Base-by-base conservation (phyloP, 2,113 vertebrate genomes). In the Anas platyrhynchos region DNA sequence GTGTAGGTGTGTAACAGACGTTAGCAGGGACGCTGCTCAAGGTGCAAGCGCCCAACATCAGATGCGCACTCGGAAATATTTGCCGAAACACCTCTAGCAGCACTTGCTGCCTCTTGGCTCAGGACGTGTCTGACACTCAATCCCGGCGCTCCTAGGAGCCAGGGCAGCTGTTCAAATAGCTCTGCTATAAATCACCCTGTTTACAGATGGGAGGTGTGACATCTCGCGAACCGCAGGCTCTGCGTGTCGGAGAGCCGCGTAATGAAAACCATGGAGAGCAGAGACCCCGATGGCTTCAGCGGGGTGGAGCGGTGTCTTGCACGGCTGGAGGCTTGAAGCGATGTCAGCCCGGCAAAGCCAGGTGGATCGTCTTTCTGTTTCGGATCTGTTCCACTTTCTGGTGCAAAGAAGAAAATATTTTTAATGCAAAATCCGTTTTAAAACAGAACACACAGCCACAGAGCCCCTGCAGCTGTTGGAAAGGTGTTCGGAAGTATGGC, bases 401-500 rank as follows among this genome's bases (percentile, higher is more conserved):
- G 52, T 88, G 73, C 66, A 91, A 82, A 89, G 59, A 78, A 82
- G 83, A 91, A 86, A 89, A 61, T 36, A 36, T 63, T 93, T 93
- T 61, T 58, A 91, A 90, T 78, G 85, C 9, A 5, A 78, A 89
- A 78, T 79, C 63, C 62, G 44, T 92, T 91, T 94, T 54, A 76
- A 91, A 91, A 73, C 48, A 58, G 43, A 74, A 38, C 29, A 43
- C 15, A 18, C 13, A 31, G 5, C 48, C 23, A 32, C 4, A 86
- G 67, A 43, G 25, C 10, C 62, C 43, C 74, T 94, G 48, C 92
- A 96, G 93, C 92, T 96, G 93, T 94, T 92, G 66, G 88, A 93
- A 96, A 91, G 94, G 93, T 96, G 92, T 88, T 96, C 1, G 36
- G 77, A 95, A 86, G 83, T 92, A 82, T 50, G 73, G 93, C 41